Percentiles rank a stretch among this genome's conserved stretches.
These are phyloP conservation scores for Papilio helenus DNA, from an alignment of 1,140 invertebrate species.

Conservation along the genomic window DNA sequence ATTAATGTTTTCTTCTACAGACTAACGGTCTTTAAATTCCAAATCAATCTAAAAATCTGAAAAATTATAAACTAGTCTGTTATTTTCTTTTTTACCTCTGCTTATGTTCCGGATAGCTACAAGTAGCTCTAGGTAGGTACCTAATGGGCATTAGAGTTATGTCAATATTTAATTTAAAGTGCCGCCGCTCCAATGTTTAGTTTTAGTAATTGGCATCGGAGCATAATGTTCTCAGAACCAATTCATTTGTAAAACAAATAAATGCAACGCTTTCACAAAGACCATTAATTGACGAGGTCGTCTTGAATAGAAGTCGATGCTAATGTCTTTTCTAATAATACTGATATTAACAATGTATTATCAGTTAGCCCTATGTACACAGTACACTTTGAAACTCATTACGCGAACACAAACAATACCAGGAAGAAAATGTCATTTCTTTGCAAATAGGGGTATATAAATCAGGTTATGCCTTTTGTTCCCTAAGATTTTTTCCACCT, in stretches of 20 bases:
- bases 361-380: background rate
- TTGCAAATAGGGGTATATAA: background rate
- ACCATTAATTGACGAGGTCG: conserved; percentile 40
- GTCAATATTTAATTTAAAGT: conserved; percentile 61
- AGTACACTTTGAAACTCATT: background rate
- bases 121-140: background rate
- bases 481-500: background rate
- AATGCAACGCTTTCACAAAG: conserved; percentile 44
- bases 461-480: background rate
- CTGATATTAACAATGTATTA: background rate
- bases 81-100: conserved; percentile 18
- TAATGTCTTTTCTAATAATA: conserved; percentile 22
- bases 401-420: background rate
- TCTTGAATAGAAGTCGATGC: conserved; percentile 21
- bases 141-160: conserved; percentile 35
- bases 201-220: conserved; percentile 61
- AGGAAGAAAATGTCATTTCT: background rate
- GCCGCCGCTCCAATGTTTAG: conserved; percentile 52
- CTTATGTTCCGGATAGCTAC: background rate
- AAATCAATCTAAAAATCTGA: too few relatives aligned
- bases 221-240: conserved; percentile 60
- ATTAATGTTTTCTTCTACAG: too few relatives aligned
- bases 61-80: background rate
- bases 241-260: conserved; percentile 60
- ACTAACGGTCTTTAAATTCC: too few relatives aligned